These are phyloP conservation scores for Plumapathes pennacea DNA, from an alignment of 92 coral and sea anemone species.

Conservation along the genomic window DNA sequence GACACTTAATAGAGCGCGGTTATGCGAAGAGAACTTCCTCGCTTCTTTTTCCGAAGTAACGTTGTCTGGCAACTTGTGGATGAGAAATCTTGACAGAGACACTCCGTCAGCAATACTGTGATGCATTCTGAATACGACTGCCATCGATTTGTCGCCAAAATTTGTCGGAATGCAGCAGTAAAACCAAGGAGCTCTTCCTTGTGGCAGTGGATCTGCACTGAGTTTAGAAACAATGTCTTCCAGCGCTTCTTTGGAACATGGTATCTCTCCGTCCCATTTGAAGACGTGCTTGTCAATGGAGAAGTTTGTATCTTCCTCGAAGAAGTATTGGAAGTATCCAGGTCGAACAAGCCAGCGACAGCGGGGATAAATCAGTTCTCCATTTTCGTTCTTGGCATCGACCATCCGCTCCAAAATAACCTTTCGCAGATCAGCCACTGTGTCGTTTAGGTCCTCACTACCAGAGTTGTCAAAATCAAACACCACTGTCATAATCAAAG, in stretches of 20 bases:
- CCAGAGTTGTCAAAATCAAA: conserved; percentile 17
- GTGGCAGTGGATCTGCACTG: conserved; percentile 47
- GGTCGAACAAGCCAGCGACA: conserved; percentile 50
- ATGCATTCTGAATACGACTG: conserved; percentile 56
- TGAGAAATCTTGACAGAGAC: conserved; percentile 62
- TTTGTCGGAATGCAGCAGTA: conserved; percentile 66
- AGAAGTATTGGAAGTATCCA: conserved; percentile 85
- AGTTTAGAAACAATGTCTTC: conserved; percentile 67
- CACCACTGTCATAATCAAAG: conserved; percentile 53
- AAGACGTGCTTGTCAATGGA: conserved; percentile 74
- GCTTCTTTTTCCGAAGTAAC: conserved; percentile 42
- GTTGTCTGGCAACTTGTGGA: conserved; percentile 59
- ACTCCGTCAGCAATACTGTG: conserved; percentile 90
- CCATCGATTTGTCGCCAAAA: conserved; percentile 46
- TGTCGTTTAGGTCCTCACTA: conserved; percentile 32
- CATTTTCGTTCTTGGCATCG: conserved; percentile 37
- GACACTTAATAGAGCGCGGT: conserved; percentile 31
- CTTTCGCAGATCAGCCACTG: conserved; percentile 42
- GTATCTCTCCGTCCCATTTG: conserved; percentile 62
- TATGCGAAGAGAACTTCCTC: conserved; percentile 46
- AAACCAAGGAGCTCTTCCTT: conserved; percentile 73
- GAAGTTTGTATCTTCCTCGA: conserved; percentile 67
- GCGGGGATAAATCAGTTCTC: conserved; percentile 64
- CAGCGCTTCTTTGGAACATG: conserved; percentile 73
- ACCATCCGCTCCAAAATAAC: conserved; percentile 58